Evolutionary conservation across 2,113 vertebrate species (phyloP), one percentile per base, ranked within the genome.

Genomic region (Nibea coibor): DNA sequence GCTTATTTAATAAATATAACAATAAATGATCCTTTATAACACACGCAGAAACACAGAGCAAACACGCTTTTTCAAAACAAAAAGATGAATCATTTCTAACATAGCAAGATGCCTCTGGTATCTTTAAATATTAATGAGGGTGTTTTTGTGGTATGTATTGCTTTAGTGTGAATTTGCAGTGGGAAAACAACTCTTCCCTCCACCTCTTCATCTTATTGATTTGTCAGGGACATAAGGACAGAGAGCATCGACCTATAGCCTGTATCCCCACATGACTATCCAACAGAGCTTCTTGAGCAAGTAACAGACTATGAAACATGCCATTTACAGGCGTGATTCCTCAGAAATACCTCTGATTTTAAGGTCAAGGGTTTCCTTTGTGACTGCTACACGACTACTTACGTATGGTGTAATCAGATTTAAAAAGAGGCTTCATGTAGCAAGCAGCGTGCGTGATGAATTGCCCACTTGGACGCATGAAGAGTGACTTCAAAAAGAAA

Each of bases 361-460:
- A 42, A 48, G n/a, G 59, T 69, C 42, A 70, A 35, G 57, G 15
- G 39, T 24, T 39, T 39, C 26, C 8, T 35, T 24, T 1, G 4
- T 22, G 8, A 31, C n/a, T 31, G 43, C n/a, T 51, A 35, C 62
- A 56, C 17, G 39, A 8, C 47, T 15, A 15, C 47, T 74, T 64
- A 24, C 76, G 20, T 77, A 1, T 17, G 20, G 59, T 53, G 17
- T 50, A 12, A 45, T 54, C 17, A 26, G 53, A 64, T 56, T 39
- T 8, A 9, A 39, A 54, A 62, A 61, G 50, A 54, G 12, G 59
- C 35, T 57, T 51, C 5, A 7, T 0, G 16, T 11, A 35, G 10
- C 65, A 24, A 65, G 48, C 62, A 65, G 53, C 26, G 70, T 14
- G 16, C 22, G 14, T 80, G 66, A 81, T 82, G 57, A 78, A 82